A percentile compares a stretch with the other conserved stretches of the same genome.
Conservation (phyloP, 2,888 invertebrate genomes). For the Hirtodrosophila confusa region DNA sequence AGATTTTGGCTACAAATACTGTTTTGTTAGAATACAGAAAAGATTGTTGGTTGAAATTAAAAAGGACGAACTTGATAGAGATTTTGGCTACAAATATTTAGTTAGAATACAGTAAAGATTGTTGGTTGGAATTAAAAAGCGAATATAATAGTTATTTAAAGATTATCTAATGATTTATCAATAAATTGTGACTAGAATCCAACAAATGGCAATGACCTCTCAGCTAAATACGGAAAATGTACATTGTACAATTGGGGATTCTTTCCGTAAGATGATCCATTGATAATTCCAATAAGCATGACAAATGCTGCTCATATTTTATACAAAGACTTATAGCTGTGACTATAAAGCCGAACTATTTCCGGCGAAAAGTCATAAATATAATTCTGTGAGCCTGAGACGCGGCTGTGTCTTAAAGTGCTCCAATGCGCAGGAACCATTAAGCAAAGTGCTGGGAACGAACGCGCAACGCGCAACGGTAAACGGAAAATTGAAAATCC, state of each 20-base stretch:
- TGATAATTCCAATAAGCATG: slow-evolving; percentile 67
- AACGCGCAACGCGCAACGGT: slow-evolving; percentile 43
- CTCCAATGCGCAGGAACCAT: slow-evolving; percentile 53
- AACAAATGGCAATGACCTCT: slow-evolving; percentile 18
- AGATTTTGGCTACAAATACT: too few species aligned
- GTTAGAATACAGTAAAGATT: too few species aligned
- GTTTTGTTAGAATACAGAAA: too few species aligned
- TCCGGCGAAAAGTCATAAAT: slow-evolving; percentile 67
- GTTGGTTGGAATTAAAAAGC: too few species aligned
- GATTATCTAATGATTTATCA: not conserved
- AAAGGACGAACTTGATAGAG: not conserved
- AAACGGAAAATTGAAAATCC: slow-evolving; percentile 61
- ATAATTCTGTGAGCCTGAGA: slow-evolving; percentile 46
- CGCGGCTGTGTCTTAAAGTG: slow-evolving; percentile 42
- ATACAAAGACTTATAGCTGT: slow-evolving; percentile 36
- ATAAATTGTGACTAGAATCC: not conserved
- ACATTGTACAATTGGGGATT: slow-evolving; percentile 11
- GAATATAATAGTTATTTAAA: too few species aligned
- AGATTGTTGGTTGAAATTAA: too few species aligned
- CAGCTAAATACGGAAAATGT: not conserved
- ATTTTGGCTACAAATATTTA: too few species aligned
- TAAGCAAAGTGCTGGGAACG: slow-evolving; percentile 61
- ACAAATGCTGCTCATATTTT: slow-evolving; percentile 48
- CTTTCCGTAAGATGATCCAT: slow-evolving; percentile 42
- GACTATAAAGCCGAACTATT: slow-evolving; percentile 59